A percentile compares a stretch with the other conserved stretches of the same genome.
Conservation (phyloP, 2,888 invertebrate species). For the Aleiodes leptofemur region DNA sequence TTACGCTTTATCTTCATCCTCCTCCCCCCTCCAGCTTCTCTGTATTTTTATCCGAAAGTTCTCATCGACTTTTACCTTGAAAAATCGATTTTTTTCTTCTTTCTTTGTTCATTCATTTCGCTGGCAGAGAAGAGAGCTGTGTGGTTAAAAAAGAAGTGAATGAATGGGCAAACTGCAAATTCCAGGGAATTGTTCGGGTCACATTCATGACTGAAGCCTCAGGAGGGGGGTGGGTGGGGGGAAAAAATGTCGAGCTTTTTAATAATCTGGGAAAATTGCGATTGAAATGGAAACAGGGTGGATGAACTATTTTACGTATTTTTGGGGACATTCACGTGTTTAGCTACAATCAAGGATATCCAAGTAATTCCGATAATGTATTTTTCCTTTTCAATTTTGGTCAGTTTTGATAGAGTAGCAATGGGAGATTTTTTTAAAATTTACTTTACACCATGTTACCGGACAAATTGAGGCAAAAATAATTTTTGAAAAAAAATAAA, state of each 20-base stretch:
- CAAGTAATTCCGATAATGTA: no score
- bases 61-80: slow-evolving; percentile 13
- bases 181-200: slow-evolving; percentile 13
- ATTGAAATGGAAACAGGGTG: no score
- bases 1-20: background rate
- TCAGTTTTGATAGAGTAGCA: no score
- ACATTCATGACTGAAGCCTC: slow-evolving; percentile 5
- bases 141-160: background rate
- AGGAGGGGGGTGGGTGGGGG: background rate
- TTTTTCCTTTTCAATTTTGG: no score
- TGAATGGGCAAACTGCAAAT: slow-evolving; percentile 11
- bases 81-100: background rate
- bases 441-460: no score
- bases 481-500: no score
- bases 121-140: background rate
- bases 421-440: no score
- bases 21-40: no score
- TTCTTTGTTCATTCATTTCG: slow-evolving; percentile 12
- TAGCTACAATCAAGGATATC: background rate
- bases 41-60: slow-evolving; percentile 6
- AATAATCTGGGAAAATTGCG: slow-evolving; percentile 4
- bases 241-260: background rate
- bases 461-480: no score
- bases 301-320: no score
- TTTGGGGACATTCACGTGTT: no score